These are phyloP conservation scores for Hymenochirus boettgeri DNA, from an alignment of 2,113 vertebrate genomes.

Conservation along the genomic window DNA sequence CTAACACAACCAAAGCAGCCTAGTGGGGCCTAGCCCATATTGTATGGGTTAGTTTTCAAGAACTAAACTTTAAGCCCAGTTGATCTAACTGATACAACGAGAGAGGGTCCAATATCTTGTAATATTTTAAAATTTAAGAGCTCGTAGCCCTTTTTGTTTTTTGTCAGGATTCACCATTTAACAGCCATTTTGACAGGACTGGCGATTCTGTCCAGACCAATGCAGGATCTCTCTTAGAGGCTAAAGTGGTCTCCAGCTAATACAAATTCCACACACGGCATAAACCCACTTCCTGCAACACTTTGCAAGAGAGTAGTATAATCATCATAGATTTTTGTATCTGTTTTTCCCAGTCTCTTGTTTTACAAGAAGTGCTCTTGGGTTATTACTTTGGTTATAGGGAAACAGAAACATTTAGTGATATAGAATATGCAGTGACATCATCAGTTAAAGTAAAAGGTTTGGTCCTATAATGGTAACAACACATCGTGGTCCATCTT, in stretches of 20 bases:
- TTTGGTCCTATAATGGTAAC: too few relatives aligned
- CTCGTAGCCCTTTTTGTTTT: not conserved
- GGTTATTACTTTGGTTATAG: conserved; percentile 34
- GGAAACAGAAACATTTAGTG: conserved; percentile 35
- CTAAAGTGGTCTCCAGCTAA: conserved; percentile 24
- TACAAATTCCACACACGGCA: conserved; percentile 1
- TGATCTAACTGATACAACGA: too few relatives aligned
- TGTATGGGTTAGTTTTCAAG: too few relatives aligned
- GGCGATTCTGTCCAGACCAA: not conserved
- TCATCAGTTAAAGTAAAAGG: conserved; percentile 3
- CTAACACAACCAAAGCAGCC: too few relatives aligned
- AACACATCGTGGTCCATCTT: too few relatives aligned
- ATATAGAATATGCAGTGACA: conserved; percentile 25
- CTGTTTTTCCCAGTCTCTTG: conserved; percentile 25
- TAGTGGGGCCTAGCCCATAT: too few relatives aligned
- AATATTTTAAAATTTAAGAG: not conserved
- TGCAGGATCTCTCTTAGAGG: conserved; percentile 1
- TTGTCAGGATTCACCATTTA: conserved; percentile 10
- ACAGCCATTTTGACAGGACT: not conserved
- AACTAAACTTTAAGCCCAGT: too few relatives aligned
- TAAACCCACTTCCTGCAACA: conserved; percentile 8
- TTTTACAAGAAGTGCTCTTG: conserved; percentile 38
- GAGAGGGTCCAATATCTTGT: too few relatives aligned
- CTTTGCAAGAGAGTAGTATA: conserved; percentile 10
- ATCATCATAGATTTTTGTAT: conserved; percentile 25